Base-by-base conservation (phyloP, 1,140 invertebrate species). In the Drosophila nasuta region DNA sequence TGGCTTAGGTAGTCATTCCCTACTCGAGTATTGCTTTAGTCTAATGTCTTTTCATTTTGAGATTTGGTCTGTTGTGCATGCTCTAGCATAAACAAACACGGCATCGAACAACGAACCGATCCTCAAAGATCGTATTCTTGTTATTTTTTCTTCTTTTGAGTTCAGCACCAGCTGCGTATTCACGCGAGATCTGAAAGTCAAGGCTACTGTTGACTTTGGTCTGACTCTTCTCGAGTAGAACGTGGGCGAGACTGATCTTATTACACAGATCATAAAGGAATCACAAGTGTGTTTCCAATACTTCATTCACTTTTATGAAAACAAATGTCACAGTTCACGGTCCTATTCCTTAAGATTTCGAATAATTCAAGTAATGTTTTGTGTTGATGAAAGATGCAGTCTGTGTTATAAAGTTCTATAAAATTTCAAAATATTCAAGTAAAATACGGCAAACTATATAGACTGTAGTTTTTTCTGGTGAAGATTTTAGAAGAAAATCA, bases 31-130 rank as follows among this genome's bases (percentile, higher is more conserved):
- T 83, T 79, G 66, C 71, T 67, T 56, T 65, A 56, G 75, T 46
- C 45, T 60, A 66, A 62, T 58, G 66, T 59, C 5, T 48, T 28
- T 13, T 57, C 15, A 15, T 20, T 38, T 20, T 25, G 10, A 15
- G n/a, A 7, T 69, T 25, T 59, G 74, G 35, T 64, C 43, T 64
- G 67, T 7, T 5, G 45, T 45, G 52, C 79, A 56, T 89, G 85
- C 65, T 68, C 78, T 75, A 86, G 85, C 85, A 89, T 89, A 89
- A 90, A 90, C 78, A 89, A 83, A 76, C 62, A 73, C 51, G 6
- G 35, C 15, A 68, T 33, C 17, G 33, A 51, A 11, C 45, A 58
- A 28, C 46, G 38, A 30, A 49, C 51, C 54, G 54, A 67, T 66
- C 48, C 59, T 64, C 35, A 46, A 28, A 17, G 71, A 81, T 89